Conservation (phyloP, 2,888 invertebrate species). For the Ariolimax columbianus region DNA sequence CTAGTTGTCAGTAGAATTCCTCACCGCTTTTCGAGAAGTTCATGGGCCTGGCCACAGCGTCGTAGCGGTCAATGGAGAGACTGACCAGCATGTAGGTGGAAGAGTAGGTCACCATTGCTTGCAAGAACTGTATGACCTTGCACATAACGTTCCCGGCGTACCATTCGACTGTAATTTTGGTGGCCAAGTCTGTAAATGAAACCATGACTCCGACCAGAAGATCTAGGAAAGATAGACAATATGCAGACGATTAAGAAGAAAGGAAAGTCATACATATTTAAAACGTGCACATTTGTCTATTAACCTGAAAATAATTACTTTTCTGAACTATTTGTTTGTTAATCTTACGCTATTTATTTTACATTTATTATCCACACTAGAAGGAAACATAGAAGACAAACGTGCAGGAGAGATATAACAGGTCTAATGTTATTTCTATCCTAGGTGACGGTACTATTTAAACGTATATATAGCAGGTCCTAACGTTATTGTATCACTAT, state of each 20-base stretch:
- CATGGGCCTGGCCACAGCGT: conserved; percentile 77
- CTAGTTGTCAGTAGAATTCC: conserved; percentile 32
- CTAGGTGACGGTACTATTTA: no score
- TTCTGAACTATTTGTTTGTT: no score
- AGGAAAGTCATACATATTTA: no score
- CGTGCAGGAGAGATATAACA: no score
- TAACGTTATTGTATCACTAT: no score
- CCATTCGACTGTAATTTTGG: conserved; percentile 71
- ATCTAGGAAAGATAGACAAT: not conserved
- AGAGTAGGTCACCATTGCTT: conserved; percentile 71
- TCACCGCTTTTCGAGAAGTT: conserved; percentile 73
- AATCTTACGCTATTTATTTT: no score
- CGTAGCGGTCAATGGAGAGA: conserved; percentile 74
- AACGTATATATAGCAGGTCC: no score
- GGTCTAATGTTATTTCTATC: no score
- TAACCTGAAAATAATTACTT: no score
- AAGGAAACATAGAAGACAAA: no score
- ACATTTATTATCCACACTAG: no score
- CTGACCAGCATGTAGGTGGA: conserved; percentile 75
- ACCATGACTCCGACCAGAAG: conserved; percentile 60
- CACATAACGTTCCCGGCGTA: conserved; percentile 72
- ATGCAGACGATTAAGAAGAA: not conserved
- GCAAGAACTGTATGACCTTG: conserved; percentile 64
- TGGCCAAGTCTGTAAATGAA: conserved; percentile 70
- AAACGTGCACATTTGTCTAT: no score